Conservation (phyloP, 2,888 invertebrate species). For the Dioctria linearis region DNA sequence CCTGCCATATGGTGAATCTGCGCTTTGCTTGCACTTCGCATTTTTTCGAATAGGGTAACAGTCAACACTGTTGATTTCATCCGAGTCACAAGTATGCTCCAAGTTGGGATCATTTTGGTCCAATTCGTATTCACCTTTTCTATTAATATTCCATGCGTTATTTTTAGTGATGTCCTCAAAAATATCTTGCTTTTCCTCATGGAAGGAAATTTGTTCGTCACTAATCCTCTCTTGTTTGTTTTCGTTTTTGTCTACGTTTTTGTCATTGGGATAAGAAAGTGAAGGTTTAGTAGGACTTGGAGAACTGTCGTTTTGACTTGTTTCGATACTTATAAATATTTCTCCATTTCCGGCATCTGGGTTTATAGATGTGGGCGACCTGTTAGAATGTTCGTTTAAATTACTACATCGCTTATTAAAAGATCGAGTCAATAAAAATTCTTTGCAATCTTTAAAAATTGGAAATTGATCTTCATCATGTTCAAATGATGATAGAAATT, state of each 20-base stretch:
- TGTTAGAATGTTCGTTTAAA: conserved; percentile 48
- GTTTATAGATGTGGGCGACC: conserved; percentile 28
- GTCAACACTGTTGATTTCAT: conserved; percentile 69
- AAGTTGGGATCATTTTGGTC: conserved; percentile 28
- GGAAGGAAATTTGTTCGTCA: not conserved
- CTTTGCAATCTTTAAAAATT: conserved; percentile 71
- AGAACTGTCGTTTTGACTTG: conserved; percentile 67
- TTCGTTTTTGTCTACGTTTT: conserved; percentile 67
- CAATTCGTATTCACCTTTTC: conserved; percentile 53
- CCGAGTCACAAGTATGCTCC: conserved; percentile 60
- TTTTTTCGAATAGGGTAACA: conserved; percentile 64
- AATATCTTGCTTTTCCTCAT: conserved; percentile 26
- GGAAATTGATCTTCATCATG: conserved; percentile 72
- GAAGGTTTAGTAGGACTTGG: conserved; percentile 62
- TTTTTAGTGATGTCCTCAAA: conserved; percentile 37
- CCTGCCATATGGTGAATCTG: conserved; percentile 91
- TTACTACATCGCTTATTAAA: conserved; percentile 55
- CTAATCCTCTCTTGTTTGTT: conserved; percentile 66
- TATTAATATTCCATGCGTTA: conserved; percentile 32
- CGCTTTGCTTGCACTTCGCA: conserved; percentile 68
- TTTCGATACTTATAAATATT: conserved; percentile 69
- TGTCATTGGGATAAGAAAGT: conserved; percentile 65
- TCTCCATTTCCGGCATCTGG: conserved; percentile 63
- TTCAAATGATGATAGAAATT: conserved; percentile 79
- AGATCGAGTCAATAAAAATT: conserved; percentile 63